Base-by-base conservation (phyloP, 2,113 vertebrate genomes). In the Tor tambroides region DNA sequence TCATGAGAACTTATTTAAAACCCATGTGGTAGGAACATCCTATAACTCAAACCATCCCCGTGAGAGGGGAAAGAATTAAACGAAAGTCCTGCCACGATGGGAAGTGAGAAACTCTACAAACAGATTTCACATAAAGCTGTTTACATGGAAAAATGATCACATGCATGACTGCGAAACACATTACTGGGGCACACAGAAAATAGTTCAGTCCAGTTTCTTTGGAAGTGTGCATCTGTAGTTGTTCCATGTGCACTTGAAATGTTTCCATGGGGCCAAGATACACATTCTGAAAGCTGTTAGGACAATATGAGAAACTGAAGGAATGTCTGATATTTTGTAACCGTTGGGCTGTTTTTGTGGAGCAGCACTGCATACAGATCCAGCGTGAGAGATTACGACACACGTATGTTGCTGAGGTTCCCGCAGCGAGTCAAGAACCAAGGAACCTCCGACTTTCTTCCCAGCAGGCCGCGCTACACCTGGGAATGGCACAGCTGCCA, bases 401-500 rank as follows among this genome's bases (percentile, higher is more conserved):
- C 96, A 7, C 95, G 98, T 0, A 97, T 99, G 93, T 95, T 99
- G 89, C 95, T 99, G 86, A 95, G 98, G 89, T 99, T 99, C 91
- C 98, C 98, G 1, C 98, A 99, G 89, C 95, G 96, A 93, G 98
- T 99, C 89, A 99, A 99, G 94, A 99, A 99, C 91, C 98, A 99
- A 95, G 98, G 98, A 21, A 99, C 98, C 0, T 96, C 98, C 0
- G 98, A 99, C 92, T 99, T 99, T 90, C 94, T 98, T 82, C 98
- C 98, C 85, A 99, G 94, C 92, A 94, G 98, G 90, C 98, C 98
- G 41, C 96, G 98, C 90, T 99, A 99, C 88, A 96, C 97, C 67
- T 99, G 98, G 98, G 98, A 99, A 91, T 99, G 98, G 98, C 98
- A 99, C 95, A 99, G 98, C 90, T 99, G 98, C 95, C 98, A 99